Evolutionary conservation across 1,140 invertebrate genomes (phyloP).

Genomic region (Plodia interpunctella): DNA sequence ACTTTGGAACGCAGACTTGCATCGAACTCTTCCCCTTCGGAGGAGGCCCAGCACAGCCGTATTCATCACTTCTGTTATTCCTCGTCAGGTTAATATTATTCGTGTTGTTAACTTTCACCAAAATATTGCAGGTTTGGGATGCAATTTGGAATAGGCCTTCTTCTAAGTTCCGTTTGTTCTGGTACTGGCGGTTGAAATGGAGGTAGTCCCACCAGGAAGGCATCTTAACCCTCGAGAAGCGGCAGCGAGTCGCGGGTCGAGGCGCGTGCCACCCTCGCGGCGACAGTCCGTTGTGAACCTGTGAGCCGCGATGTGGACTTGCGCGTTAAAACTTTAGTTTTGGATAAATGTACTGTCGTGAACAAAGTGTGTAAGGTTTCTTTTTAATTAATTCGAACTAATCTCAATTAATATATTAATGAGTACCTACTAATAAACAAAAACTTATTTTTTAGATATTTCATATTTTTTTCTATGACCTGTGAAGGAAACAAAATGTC

Average conservation of each 20-base stretch:
- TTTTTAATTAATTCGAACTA: too few relatives aligned
- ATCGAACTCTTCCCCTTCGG: constrained; percentile 52
- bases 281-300: constrained; percentile 33
- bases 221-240: constrained; percentile 53
- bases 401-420: too few relatives aligned
- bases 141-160: constrained; percentile 85
- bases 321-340: constrained; percentile 58
- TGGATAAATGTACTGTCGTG: constrained; percentile 28
- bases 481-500: too few relatives aligned
- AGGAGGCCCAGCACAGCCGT: constrained; percentile 71
- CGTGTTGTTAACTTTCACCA: constrained; percentile 85
- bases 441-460: too few relatives aligned
- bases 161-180: constrained; percentile 80
- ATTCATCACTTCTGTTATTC: constrained; percentile 80
- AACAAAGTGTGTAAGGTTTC: neutral
- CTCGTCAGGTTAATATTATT: constrained; percentile 84
- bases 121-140: constrained; percentile 83
- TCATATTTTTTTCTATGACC: too few relatives aligned
- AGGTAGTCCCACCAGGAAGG: constrained; percentile 79
- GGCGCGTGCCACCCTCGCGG: constrained; percentile 38
- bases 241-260: constrained; percentile 11
- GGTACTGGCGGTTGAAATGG: constrained; percentile 69
- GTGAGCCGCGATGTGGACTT: constrained; percentile 39
- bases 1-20: constrained; percentile 67
- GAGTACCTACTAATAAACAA: too few relatives aligned